These are phyloP conservation scores for Sisor rabdophorus DNA, from an alignment of 2,113 vertebrate genomes.

Conservation along the genomic window DNA sequence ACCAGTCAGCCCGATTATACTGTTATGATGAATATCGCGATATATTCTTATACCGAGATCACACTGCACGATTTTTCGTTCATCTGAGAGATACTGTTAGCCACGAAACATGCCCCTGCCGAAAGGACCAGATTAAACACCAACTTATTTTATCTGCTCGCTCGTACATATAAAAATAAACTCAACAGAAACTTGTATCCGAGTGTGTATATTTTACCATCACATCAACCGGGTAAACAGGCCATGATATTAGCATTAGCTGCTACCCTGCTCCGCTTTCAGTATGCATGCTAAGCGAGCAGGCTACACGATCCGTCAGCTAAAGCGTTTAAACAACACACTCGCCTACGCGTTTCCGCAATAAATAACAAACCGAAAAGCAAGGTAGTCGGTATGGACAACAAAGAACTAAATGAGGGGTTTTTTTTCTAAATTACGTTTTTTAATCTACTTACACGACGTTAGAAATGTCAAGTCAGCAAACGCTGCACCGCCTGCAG, in stretches of 20 bases:
- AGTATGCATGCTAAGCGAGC: background rate
- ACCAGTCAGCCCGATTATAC: no score
- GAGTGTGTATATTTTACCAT: background rate
- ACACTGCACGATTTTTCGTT: no score
- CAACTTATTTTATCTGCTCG: background rate
- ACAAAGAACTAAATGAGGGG: background rate
- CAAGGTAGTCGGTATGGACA: background rate
- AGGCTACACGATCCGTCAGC: background rate
- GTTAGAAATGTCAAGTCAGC: constrained; percentile 18
- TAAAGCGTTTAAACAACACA: background rate
- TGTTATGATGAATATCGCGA: background rate
- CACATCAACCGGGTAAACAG: background rate
- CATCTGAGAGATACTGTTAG: background rate
- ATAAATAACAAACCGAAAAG: background rate
- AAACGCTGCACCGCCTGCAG: background rate
- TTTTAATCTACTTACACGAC: constrained; percentile 2
- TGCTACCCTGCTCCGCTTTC: background rate
- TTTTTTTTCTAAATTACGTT: background rate
- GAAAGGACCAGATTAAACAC: background rate
- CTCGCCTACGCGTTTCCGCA: background rate
- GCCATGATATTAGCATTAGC: background rate
- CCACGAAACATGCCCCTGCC: background rate
- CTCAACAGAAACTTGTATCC: no score
- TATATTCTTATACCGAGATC: background rate
- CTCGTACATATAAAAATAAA: background rate